Percentiles rank a stretch among this genome's conserved stretches.
Conservation (phyloP, 2,888 invertebrate genomes). For the Meloe dianella region DNA sequence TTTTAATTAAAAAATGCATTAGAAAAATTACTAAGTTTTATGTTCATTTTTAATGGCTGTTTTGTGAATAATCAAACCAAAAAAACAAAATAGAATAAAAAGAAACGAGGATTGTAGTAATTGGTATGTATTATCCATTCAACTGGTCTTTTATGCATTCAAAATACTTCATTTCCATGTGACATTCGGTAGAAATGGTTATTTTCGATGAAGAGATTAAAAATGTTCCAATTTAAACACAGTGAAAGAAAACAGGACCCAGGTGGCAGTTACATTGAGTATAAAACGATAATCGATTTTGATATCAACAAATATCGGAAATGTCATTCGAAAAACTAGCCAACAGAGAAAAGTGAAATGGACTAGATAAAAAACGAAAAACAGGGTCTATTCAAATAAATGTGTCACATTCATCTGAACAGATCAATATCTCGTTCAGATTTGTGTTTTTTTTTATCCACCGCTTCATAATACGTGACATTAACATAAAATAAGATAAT, state of each 20-base stretch:
- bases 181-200: neutral
- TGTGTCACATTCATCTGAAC: neutral
- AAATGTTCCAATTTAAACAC: neutral
- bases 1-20: neutral
- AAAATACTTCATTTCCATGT: neutral
- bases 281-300: constrained; percentile 1
- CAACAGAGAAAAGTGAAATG: neutral
- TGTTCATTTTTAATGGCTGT: neutral
- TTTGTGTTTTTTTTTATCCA: too few relatives aligned
- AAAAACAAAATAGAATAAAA: neutral
- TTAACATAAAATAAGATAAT: too few relatives aligned
- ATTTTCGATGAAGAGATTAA: neutral
- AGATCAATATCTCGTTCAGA: neutral
- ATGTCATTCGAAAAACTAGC: neutral
- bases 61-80: neutral
- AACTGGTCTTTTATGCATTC: neutral
- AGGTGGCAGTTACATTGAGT: neutral
- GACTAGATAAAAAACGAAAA: constrained; percentile 6
- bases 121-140: too few relatives aligned
- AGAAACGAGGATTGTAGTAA: too few relatives aligned
- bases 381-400: constrained; percentile 13
- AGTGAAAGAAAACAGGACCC: neutral
- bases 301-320: neutral
- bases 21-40: neutral
- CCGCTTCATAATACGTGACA: too few relatives aligned